Evolutionary conservation across 2,888 invertebrate genomes (phyloP), one percentile per base, ranked within the genome.

Genomic region (Lepidocyrtoides sp.): DNA sequence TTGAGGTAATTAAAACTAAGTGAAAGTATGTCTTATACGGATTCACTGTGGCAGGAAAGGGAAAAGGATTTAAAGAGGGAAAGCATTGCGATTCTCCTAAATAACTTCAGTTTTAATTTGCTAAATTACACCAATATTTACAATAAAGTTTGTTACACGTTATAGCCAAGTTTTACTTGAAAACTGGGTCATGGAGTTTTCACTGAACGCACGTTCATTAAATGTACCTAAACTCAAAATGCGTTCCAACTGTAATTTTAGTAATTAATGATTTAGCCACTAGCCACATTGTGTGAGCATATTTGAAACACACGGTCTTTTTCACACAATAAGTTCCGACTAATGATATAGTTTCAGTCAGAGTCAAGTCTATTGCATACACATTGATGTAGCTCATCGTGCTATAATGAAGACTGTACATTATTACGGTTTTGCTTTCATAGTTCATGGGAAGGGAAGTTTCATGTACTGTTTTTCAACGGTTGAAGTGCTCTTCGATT

Each of bases 51-150:
- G 5, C 77, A 14, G 23, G 12, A 48, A 23, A 41, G 36, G 41
- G 7, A 72, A n/a, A n/a, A n/a, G n/a, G n/a, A n/a, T n/a, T n/a
- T n/a, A n/a, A n/a, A n/a, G n/a, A n/a, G n/a, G n/a, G 3, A 3
- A 79, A 32, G 26, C 60, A 5, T 57, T 7, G 54, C n/a, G 2
- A 12, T 14, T 57, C 41, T 5, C 20, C 54, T 29, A 26, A 32
- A 48, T 17, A 81, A 29, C 81, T 81, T 54, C 36, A 81, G 54
- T 60, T 57, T 81, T 81, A 81, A 81, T 81, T 81, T 81, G 60
- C 60, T 60, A 54, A 81, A 81, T 81, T 81, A 81, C 77, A 36
- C 3, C 29, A 29, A n/a, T n/a, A n/a, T n/a, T 54, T n/a, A 54
- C n/a, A 54, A 17, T 17, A 5, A 54, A 17, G 54, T 54, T 54